Conservation (phyloP, 2,888 invertebrate species). For the Clostera curtula region DNA sequence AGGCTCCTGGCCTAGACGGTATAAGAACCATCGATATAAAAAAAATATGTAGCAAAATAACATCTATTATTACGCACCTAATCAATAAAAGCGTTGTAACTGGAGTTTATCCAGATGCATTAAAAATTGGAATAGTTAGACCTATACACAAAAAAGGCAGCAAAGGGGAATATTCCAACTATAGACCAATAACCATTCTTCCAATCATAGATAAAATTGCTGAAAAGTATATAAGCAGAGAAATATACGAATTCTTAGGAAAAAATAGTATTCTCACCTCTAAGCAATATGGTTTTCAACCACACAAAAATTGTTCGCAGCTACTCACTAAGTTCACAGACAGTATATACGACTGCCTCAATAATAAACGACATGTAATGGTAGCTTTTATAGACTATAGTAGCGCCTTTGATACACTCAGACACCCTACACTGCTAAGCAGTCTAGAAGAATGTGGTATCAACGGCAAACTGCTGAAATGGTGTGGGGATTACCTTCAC, state of each 20-base stretch:
- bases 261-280: conserved; percentile 1
- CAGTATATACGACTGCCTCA: conserved; percentile 1
- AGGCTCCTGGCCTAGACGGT: background rate
- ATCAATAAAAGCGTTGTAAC: conserved; percentile 1
- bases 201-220: conserved; percentile 2
- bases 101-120: conserved; percentile 2
- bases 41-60: background rate
- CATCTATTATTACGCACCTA: conserved; percentile 1
- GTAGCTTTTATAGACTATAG: conserved; percentile 1
- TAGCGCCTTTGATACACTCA: conserved; percentile 2
- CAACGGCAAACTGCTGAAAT: background rate
- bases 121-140: conserved; percentile 1
- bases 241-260: no score
- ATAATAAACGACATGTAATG: conserved; percentile 1
- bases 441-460: background rate
- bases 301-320: conserved; percentile 1
- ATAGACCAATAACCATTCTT: conserved; percentile 3
- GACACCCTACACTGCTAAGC: background rate
- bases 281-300: conserved; percentile 5
- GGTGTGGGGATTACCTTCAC: background rate
- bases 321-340: conserved; percentile 3
- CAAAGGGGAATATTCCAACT: background rate
- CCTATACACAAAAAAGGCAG: conserved; percentile 4
- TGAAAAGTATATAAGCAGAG: background rate
- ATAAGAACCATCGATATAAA: conserved; percentile 2